Base-by-base conservation (phyloP, 2,797 vertebrate genomes). In the Chromobotia macracanthus region DNA sequence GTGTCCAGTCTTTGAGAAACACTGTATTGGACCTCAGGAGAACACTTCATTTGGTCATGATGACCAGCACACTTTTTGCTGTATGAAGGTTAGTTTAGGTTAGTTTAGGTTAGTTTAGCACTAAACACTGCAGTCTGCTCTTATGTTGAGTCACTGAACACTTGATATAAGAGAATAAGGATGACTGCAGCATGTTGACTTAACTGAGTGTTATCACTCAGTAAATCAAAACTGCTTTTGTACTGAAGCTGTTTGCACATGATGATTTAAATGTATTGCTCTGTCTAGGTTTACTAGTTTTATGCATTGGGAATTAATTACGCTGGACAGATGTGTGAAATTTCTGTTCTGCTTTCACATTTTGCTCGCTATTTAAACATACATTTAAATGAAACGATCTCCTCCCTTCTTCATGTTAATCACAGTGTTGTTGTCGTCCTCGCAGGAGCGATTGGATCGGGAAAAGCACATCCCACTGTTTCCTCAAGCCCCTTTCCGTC, bases 281-380 rank as follows among this genome's bases (percentile, higher is more conserved):
- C 55, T 77, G 13, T 58, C 51, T 31, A 38, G 44, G 18, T 64
- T 64, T 75, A 21, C n/a, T 12, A 25, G 23, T 31, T 65, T 58
- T 68, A 76, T 23, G 74, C 38, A 68, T 16, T 58, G 23, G 21
- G 61, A 53, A 41, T 38, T 65, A 61, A 28, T 1, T 0, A 6
- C 5, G 19, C 23, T 13, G 2, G 48, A 55, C 5, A 65, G 46
- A 44, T 41, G 61, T 31, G 21, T 65, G 61, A 75, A 21, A 72
- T 65, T 70, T 79, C 60, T 19, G 41, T n/a, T 35, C 31, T 0
- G 16, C 23, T n/a, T 61, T 68, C 21, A 2, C n/a, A 83, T 91
- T 88, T 87, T 88, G 82, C 85, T 89, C 86, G 76, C 83, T 87
- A 85, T 90, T 91, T 92, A 79, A 65, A 86, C 69, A 83, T 81